A percentile compares a stretch with the other conserved stretches of the same genome.
Evolutionary conservation across 2,797 vertebrate species (phyloP).

Genomic region (Tragelaphus oryx): DNA sequence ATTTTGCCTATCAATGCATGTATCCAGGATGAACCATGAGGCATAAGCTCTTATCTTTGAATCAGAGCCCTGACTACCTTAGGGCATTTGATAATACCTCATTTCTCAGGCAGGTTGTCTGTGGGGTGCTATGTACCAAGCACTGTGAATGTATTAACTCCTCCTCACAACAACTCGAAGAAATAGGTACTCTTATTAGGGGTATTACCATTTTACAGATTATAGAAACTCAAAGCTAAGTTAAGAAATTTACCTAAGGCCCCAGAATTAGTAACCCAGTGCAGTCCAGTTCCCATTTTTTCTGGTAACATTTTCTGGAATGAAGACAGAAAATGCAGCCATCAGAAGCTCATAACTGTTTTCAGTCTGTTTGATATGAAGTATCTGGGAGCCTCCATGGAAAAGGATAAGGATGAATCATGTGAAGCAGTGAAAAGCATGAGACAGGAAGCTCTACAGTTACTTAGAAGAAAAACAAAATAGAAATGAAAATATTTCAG

Average conservation of each 20-base stretch:
- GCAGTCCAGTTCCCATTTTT: background rate
- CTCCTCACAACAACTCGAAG: background rate
- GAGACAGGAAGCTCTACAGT: background rate
- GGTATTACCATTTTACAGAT: background rate
- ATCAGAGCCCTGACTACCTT: background rate
- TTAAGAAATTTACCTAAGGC: background rate
- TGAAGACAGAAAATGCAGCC: background rate
- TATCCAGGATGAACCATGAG: background rate
- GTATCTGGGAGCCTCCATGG: background rate
- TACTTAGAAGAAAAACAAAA: conserved; percentile 30
- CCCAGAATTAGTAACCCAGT: background rate
- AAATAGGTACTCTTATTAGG: background rate
- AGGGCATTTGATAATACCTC: background rate
- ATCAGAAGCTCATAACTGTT: background rate
- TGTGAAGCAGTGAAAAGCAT: background rate
- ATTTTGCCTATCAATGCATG: background rate
- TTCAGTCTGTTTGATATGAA: background rate
- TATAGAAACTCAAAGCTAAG: background rate
- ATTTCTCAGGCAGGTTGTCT: background rate
- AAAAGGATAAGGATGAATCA: background rate
- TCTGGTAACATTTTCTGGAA: background rate
- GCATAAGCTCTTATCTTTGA: background rate
- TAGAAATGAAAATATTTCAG: conserved; percentile 11
- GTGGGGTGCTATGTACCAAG: background rate
- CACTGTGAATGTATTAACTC: background rate